Conservation (phyloP, 2,888 invertebrate species). For the Tribolium freemani region DNA sequence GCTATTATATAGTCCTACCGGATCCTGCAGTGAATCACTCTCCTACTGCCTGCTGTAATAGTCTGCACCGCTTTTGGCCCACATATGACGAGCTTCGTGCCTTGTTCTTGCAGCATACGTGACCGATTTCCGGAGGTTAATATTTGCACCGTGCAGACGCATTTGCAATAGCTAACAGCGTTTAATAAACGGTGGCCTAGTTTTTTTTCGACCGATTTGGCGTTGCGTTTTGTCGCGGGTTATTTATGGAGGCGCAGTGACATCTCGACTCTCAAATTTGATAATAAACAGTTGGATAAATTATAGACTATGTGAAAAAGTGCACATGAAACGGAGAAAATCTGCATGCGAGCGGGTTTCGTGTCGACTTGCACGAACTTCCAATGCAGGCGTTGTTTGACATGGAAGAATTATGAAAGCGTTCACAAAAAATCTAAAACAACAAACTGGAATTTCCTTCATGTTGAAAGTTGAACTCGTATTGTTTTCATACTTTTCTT, state of each 20-base stretch:
- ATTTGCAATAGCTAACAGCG: neutral
- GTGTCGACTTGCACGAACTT: slow-evolving; percentile 33
- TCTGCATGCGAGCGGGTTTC: slow-evolving; percentile 35
- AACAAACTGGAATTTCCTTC: slow-evolving; percentile 22
- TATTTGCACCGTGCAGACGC: slow-evolving; percentile 25
- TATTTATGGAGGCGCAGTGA: slow-evolving; percentile 9
- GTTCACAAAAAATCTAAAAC: slow-evolving; percentile 12
- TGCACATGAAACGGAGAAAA: slow-evolving; percentile 27
- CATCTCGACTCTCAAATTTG: slow-evolving; percentile 20
- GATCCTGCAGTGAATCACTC: slow-evolving; percentile 56
- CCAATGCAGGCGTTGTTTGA: slow-evolving; percentile 36
- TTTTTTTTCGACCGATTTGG: no score
- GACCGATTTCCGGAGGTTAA: slow-evolving; percentile 52
- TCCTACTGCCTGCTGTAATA: slow-evolving; percentile 50
- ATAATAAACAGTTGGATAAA: slow-evolving; percentile 42
- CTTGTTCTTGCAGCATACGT: slow-evolving; percentile 50
- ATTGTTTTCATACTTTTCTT: neutral
- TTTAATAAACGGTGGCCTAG: no score
- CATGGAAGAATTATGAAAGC: slow-evolving; percentile 33
- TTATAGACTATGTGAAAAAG: slow-evolving; percentile 40
- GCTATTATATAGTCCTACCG: slow-evolving; percentile 55
- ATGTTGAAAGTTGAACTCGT: slow-evolving; percentile 3
- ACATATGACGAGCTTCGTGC: slow-evolving; percentile 52
- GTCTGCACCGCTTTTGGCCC: slow-evolving; percentile 45
- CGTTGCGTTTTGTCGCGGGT: neutral